Base-by-base conservation (phyloP, 1,140 invertebrate species). In the Spodoptera frugiperda region DNA sequence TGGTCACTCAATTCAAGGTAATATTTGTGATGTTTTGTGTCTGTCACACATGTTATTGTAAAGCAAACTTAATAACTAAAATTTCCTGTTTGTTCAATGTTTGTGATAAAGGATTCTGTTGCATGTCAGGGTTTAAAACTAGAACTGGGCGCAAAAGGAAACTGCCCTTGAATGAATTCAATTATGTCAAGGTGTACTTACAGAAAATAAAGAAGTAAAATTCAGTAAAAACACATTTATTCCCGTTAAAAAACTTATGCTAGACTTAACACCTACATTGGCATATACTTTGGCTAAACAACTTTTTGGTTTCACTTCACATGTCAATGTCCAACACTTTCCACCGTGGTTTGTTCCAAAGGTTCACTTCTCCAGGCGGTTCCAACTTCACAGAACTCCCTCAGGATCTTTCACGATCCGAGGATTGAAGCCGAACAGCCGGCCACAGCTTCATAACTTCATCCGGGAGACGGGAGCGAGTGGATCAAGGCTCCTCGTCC, bases 401-500 rank as follows among this genome's bases (percentile, higher is more conserved):
- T 57, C 63, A 57, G 75, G 33, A 53, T 33, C 49, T 15, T 72
- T 70, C 65, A 59, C 8, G 61, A 25, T 54, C 51, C 75, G 51
- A 55, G 46, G 30, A 59, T 61, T 49, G 76, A 48, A 73, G 77
- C 67, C 73, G 70, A 68, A 72, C 81, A 84, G 80, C 81, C 57
- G 59, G 77, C 63, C 78, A 76, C 82, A 83, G 84, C 84, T 78
- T 87, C 84, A 75, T 79, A 84, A 82, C 89, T 89, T 90, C 87
- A 84, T 88, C 85, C 89, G 84, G 79, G 72, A 68, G 65, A 74
- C 46, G 49, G 49, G 79, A 53, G 55, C 71, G 21, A 59, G 61
- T 15, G 46, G 81, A 83, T 93, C 92, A 93, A 85, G 92, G 92
- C 80, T 93, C 92, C 76, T 93, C 92, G 30, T 93, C 92, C 73